Conservation (phyloP, 2,797 vertebrate species). For the Triplophysa bombifrons region DNA sequence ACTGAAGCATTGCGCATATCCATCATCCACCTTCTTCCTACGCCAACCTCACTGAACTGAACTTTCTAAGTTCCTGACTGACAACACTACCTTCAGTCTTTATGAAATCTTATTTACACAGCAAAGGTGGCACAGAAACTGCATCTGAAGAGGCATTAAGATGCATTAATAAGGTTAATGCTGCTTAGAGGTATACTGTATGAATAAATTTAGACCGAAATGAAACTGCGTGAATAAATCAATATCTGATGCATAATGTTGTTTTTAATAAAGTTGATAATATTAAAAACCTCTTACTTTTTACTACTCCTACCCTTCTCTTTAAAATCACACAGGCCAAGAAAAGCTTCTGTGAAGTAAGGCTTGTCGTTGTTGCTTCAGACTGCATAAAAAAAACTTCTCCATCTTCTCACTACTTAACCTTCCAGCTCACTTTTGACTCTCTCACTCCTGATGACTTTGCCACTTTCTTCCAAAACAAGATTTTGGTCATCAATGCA, state of each 20-base stretch:
- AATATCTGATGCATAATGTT: too few relatives aligned
- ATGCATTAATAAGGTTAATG: too few relatives aligned
- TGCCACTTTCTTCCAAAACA: background rate
- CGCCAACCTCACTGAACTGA: background rate
- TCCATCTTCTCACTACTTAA: constrained; percentile 10
- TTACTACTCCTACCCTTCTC: background rate
- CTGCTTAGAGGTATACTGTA: too few relatives aligned
- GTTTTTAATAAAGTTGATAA: too few relatives aligned
- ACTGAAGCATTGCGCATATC: background rate
- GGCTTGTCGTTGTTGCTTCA: background rate
- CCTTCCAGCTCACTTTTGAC: background rate
- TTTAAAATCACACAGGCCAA: background rate
- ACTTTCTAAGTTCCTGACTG: background rate
- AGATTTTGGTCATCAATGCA: background rate
- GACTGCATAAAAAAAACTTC: background rate
- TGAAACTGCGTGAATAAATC: too few relatives aligned
- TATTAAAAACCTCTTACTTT: background rate
- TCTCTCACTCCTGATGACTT: background rate
- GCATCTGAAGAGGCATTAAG: too few relatives aligned
- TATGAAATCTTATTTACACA: too few relatives aligned
- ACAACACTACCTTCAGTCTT: background rate
- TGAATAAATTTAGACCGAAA: too few relatives aligned
- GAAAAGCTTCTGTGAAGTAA: background rate
- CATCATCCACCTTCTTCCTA: background rate
- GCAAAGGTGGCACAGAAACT: too few relatives aligned